Percentiles rank a stretch among this genome's conserved stretches.
These are phyloP conservation scores for Synergus umbraculus DNA, from an alignment of 2,888 invertebrate species.

Conservation along the genomic window DNA sequence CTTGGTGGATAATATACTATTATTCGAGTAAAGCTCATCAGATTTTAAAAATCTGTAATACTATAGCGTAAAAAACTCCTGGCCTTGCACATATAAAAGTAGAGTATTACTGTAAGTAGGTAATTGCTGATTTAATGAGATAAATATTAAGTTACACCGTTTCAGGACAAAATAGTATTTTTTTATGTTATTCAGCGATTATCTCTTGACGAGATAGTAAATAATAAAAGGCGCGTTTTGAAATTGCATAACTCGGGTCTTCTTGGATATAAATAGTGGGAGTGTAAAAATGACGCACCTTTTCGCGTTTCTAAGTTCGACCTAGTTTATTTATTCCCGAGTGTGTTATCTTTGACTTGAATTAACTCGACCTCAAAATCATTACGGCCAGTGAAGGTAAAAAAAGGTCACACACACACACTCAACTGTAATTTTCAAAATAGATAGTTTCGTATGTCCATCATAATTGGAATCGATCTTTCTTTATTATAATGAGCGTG, in stretches of 20 bases:
- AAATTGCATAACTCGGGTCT: not conserved
- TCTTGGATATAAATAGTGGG: not conserved
- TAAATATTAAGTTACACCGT: not conserved
- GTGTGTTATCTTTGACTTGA: not conserved
- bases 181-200: not conserved
- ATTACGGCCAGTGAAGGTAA: not conserved
- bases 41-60: no score
- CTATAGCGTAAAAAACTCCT: not conserved
- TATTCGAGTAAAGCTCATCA: no score
- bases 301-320: not conserved
- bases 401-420: not conserved
- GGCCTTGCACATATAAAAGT: not conserved
- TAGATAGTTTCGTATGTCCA: not conserved
- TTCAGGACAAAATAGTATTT: not conserved
- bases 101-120: not conserved
- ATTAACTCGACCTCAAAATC: not conserved
- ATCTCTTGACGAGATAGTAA: not conserved
- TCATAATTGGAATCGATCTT: not conserved
- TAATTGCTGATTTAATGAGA: not conserved
- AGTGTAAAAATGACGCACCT: not conserved
- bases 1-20: no score
- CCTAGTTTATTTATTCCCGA: conserved; percentile 1
- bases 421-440: not conserved
- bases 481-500: not conserved
- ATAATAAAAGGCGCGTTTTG: not conserved